A percentile compares a stretch with the other conserved stretches of the same genome.
Conservation (phyloP, 2,888 invertebrate species). For the Aleiodes leptofemur region DNA sequence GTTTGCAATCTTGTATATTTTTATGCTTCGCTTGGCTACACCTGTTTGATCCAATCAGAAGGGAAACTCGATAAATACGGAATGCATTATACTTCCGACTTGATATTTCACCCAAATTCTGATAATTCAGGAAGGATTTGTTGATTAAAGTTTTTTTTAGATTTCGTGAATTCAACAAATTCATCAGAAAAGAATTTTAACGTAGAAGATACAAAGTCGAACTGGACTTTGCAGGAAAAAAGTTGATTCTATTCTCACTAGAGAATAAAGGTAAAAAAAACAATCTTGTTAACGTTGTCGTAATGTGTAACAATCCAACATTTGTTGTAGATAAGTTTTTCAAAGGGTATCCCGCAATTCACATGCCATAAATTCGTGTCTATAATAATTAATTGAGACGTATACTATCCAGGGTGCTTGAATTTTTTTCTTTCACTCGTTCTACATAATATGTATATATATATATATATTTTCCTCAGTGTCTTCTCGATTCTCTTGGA, state of each 20-base stretch:
- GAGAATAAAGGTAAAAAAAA: neutral
- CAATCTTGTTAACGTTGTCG: no score
- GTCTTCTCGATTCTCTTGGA: slow-evolving; percentile 5
- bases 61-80: slow-evolving; percentile 21
- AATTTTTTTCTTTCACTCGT: slow-evolving; percentile 17
- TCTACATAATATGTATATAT: slow-evolving; percentile 38
- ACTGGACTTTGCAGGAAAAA: neutral
- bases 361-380: slow-evolving; percentile 56
- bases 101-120: neutral
- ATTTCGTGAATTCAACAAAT: no score
- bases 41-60: slow-evolving; percentile 27
- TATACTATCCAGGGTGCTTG: slow-evolving; percentile 14
- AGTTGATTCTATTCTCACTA: neutral
- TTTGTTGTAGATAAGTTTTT: slow-evolving; percentile 21
- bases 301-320: neutral
- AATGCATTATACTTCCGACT: neutral
- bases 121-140: no score
- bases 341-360: slow-evolving; percentile 42
- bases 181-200: no score
- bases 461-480: slow-evolving; percentile 15
- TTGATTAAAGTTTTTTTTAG: no score
- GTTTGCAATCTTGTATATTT: neutral
- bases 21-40: neutral
- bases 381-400: slow-evolving; percentile 61
- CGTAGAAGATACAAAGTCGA: neutral